Conservation (phyloP, 2,113 vertebrate species). For the Struthio camelus region DNA sequence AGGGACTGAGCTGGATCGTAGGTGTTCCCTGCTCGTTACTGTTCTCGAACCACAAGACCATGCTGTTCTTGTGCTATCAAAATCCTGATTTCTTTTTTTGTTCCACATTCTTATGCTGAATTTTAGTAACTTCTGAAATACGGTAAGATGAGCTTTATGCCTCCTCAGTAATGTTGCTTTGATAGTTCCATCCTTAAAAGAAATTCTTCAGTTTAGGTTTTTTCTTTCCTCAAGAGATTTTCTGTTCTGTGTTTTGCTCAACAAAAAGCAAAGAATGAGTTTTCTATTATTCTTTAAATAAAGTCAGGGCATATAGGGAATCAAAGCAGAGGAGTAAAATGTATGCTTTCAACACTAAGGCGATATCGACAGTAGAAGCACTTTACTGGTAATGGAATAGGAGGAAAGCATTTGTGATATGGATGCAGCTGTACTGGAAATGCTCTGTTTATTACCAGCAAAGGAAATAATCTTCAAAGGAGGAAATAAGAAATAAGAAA, state of each 20-base stretch:
- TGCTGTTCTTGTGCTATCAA: too few relatives aligned
- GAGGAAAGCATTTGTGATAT: background rate
- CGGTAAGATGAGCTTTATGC: background rate
- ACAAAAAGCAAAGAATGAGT: background rate
- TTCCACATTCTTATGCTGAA: background rate
- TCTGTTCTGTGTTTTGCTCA: background rate
- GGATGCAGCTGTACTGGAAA: background rate
- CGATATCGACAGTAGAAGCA: accelerated
- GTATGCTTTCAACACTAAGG: background rate
- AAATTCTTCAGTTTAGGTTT: background rate
- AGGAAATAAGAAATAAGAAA: background rate
- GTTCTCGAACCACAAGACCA: background rate
- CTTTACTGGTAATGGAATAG: background rate
- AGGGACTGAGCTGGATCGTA: background rate
- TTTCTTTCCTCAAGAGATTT: background rate
- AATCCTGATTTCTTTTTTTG: background rate
- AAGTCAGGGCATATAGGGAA: background rate
- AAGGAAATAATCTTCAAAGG: background rate
- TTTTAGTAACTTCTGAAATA: background rate
- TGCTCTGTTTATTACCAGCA: background rate
- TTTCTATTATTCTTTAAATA: background rate
- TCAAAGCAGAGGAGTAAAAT: background rate
- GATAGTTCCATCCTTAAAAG: background rate
- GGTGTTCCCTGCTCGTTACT: background rate
- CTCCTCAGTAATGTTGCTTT: constrained; percentile 2